phyloP scores from a whole-genome alignment of 2,888 invertebrate species.

The Deilephila elpenor region DNA sequence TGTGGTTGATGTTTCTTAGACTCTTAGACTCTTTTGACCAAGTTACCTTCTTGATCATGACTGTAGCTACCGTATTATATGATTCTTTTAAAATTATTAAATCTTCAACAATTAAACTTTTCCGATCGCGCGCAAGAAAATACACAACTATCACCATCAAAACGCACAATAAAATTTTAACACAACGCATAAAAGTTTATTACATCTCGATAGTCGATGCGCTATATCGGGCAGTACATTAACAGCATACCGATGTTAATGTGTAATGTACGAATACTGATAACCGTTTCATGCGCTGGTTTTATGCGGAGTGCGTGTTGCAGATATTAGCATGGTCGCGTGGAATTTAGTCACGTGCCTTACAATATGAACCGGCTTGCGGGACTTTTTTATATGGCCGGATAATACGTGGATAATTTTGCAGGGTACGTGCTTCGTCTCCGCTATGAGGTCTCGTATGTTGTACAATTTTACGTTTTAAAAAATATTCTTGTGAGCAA shows the following conservation, averaged over 20 bases:
- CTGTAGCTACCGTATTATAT: no score
- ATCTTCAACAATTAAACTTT: no score
- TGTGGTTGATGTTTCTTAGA: no score
- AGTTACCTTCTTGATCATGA: no score
- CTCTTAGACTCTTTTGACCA: no score
- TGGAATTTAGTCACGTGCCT: neutral
- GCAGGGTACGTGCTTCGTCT: neutral
- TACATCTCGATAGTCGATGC: slow-evolving; percentile 61
- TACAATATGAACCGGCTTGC: neutral
- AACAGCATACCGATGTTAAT: slow-evolving; percentile 44
- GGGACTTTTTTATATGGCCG: neutral
- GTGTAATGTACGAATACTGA: slow-evolving; percentile 35
- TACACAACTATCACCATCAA: neutral
- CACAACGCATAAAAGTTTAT: slow-evolving; percentile 62
- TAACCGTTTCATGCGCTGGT: neutral
- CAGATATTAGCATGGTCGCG: slow-evolving; percentile 1
- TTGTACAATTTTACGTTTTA: no score
- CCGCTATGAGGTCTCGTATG: no score
- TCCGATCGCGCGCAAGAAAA: no score
- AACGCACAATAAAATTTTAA: slow-evolving; percentile 63
- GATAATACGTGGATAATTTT: neutral
- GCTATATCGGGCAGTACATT: slow-evolving; percentile 44
- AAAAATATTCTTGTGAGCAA: no score
- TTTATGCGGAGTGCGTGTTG: slow-evolving; percentile 7
- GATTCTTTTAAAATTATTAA: no score